Conservation (phyloP, 2,888 invertebrate genomes). For the Nephrocerus scutellatus region DNA sequence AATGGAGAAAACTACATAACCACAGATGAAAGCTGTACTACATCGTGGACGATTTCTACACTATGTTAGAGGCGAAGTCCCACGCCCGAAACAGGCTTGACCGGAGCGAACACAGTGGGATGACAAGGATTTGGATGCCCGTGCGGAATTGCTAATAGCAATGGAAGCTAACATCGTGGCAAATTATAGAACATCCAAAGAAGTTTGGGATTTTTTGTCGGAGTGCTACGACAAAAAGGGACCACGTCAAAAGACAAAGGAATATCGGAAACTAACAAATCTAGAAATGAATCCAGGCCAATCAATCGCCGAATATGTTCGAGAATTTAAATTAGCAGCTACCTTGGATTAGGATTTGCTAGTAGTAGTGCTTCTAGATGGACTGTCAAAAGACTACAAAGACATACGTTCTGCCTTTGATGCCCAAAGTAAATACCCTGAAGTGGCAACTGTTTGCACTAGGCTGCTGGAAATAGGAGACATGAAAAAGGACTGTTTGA, state of each 20-base stretch:
- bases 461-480: no score
- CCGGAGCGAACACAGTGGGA: constrained; percentile 5
- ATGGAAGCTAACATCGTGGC: constrained; percentile 11
- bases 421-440: no score
- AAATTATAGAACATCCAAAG: no score
- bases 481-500: constrained; percentile 8
- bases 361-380: constrained; percentile 7
- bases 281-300: constrained; percentile 8
- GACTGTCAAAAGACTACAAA: constrained; percentile 6
- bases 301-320: constrained; percentile 7
- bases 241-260: no score
- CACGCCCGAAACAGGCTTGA: constrained; percentile 1
- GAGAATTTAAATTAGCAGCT: constrained; percentile 6
- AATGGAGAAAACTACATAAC: constrained; percentile 8
- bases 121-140: no score
- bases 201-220: no score
- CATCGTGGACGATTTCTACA: constrained; percentile 6
- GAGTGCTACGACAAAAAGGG: no score
- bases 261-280: no score
- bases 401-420: constrained; percentile 4
- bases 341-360: constrained; percentile 1
- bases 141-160: constrained; percentile 4
- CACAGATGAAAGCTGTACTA: constrained; percentile 8
- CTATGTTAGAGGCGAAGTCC: not conserved
- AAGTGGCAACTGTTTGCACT: no score